Percentiles rank a stretch among this genome's conserved stretches.
Evolutionary conservation across 2,888 invertebrate species (phyloP).

Genomic region (Thymelicus sylvestris): DNA sequence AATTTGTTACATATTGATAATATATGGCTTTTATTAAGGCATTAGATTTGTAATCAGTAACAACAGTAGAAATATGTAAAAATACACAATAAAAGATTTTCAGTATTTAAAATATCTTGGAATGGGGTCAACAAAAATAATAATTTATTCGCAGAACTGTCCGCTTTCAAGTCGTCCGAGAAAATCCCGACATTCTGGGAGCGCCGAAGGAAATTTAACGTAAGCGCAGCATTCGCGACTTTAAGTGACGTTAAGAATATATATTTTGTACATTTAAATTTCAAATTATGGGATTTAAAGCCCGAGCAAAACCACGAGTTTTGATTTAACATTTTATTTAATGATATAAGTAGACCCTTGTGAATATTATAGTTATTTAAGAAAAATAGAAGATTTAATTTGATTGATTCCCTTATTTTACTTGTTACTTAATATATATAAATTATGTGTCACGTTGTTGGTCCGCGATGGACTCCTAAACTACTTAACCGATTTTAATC

Average conservation of each 20-base stretch:
- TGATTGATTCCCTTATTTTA: no score
- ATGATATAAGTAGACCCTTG: background rate
- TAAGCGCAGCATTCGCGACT: constrained; percentile 25
- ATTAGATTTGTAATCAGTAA: no score
- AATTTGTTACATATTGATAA: no score
- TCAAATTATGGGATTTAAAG: constrained; percentile 21
- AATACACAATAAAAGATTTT: background rate
- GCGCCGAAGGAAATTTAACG: constrained; percentile 31
- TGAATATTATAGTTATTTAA: background rate
- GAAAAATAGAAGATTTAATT: no score
- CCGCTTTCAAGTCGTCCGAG: constrained; percentile 19
- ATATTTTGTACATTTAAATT: constrained; percentile 28
- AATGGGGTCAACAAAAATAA: constrained; percentile 23
- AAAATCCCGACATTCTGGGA: constrained; percentile 20
- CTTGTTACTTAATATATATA: no score
- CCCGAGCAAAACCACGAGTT: background rate
- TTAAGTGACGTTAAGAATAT: constrained; percentile 33
- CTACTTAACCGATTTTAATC: no score
- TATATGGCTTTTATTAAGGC: no score
- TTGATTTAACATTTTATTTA: background rate
- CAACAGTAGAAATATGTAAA: background rate
- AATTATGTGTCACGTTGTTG: no score
- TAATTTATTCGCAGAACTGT: constrained; percentile 33
- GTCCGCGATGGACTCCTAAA: no score
- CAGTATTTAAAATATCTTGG: constrained; percentile 2